Percentiles rank a stretch among this genome's conserved stretches.
Conservation (phyloP, 2,888 invertebrate species). For the Caenorhabditis sulstoni region DNA sequence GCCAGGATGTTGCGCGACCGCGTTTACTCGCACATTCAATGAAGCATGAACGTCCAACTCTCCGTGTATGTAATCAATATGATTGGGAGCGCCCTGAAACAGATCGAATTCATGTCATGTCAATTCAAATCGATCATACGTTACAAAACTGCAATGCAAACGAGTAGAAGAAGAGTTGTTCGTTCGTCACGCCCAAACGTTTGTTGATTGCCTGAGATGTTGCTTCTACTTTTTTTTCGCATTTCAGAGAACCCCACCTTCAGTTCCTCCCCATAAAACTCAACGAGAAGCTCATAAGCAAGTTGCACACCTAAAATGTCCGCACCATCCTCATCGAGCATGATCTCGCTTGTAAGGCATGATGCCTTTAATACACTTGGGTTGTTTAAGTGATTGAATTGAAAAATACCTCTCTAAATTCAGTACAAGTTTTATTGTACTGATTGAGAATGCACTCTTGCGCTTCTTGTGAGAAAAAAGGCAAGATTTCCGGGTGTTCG, state of each 20-base stretch:
- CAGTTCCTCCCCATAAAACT: neutral
- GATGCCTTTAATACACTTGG: neutral
- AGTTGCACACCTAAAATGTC: conserved; percentile 32
- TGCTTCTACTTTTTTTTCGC: neutral
- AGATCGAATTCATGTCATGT: too few species aligned
- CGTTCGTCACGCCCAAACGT: neutral
- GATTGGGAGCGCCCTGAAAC: too few species aligned
- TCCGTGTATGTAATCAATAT: too few species aligned
- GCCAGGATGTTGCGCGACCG: conserved; percentile 1
- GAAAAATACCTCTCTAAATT: conserved; percentile 10
- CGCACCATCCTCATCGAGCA: conserved; percentile 33
- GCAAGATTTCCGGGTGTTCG: neutral
- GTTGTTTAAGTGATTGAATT: neutral
- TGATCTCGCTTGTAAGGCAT: neutral
- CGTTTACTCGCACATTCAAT: neutral
- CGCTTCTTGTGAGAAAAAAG: conserved; percentile 7
- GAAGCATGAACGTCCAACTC: neutral
- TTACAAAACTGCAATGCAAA: neutral
- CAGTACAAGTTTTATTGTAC: conserved; percentile 10
- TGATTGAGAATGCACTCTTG: conserved; percentile 9
- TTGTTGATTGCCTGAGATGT: neutral
- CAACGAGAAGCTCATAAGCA: conserved; percentile 15
- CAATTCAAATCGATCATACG: too few species aligned
- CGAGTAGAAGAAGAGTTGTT: conserved; percentile 16
- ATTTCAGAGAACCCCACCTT: neutral